Evolutionary conservation across 1,140 invertebrate species (phyloP).

Genomic region (Listronotus oregonensis): DNA sequence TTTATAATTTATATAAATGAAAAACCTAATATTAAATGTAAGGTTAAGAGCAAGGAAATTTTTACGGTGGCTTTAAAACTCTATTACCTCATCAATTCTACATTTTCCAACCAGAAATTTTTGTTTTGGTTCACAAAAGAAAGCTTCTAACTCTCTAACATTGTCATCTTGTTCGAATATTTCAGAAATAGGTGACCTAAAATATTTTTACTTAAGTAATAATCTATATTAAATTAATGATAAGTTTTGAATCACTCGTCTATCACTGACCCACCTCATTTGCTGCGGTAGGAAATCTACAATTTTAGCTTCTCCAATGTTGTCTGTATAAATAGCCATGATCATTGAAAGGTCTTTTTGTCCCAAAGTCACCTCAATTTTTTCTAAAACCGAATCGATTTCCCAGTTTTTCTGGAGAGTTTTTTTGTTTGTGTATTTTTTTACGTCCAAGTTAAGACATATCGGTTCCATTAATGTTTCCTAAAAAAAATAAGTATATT

Average conservation of each 20-base stretch:
- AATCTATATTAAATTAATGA: too few species aligned
- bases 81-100: slow-evolving; percentile 62
- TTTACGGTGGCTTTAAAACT: neutral
- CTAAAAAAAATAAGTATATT: slow-evolving; percentile 49
- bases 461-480: slow-evolving; percentile 80
- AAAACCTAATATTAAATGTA: too few species aligned
- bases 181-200: slow-evolving; percentile 34
- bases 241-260: too few species aligned
- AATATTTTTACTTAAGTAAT: neutral
- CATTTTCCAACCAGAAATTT: slow-evolving; percentile 65
- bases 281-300: slow-evolving; percentile 50
- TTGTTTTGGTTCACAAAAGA: slow-evolving; percentile 70
- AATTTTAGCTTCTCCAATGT: slow-evolving; percentile 57
- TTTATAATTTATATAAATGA: too few species aligned
- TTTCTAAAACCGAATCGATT: slow-evolving; percentile 69
- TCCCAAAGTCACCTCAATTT: slow-evolving; percentile 69
- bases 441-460: slow-evolving; percentile 73
- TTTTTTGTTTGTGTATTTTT: slow-evolving; percentile 64
- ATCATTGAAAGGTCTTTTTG: slow-evolving; percentile 74
- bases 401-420: slow-evolving; percentile 62
- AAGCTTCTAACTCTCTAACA: slow-evolving; percentile 74
- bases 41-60: too few species aligned
- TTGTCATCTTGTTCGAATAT: slow-evolving; percentile 61
- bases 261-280: slow-evolving; percentile 8
- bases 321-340: slow-evolving; percentile 70